A percentile compares a stretch with the other conserved stretches of the same genome.
These are phyloP conservation scores for Timandra comae DNA, from an alignment of 2,888 invertebrate genomes.

Conservation along the genomic window DNA sequence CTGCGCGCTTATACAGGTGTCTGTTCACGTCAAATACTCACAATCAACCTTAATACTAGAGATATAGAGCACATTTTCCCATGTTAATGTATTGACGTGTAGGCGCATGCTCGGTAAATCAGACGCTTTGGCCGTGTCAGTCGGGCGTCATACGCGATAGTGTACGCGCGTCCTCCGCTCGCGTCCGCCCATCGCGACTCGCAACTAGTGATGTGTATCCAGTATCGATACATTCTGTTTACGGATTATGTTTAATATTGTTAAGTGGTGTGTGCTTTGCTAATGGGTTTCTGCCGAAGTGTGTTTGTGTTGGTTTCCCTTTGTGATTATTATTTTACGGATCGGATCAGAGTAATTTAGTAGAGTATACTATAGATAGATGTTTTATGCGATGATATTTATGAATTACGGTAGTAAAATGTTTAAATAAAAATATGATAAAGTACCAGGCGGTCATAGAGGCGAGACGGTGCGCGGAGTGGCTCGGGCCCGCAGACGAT, in stretches of 20 bases:
- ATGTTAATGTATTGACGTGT: constrained; percentile 5
- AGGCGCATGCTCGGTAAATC: constrained; percentile 36
- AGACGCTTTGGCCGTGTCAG: constrained; percentile 50
- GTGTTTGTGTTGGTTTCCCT: constrained; percentile 2
- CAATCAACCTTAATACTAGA: no score
- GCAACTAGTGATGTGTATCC: constrained; percentile 10
- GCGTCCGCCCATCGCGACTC: constrained; percentile 7
- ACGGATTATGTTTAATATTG: constrained; percentile 25
- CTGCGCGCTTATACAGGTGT: constrained; percentile 64
- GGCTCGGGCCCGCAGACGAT: constrained; percentile 4
- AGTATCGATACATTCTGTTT: constrained; percentile 6
- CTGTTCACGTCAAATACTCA: no score
- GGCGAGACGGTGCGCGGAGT: constrained; percentile 7
- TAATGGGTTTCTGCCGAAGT: constrained; percentile 20
- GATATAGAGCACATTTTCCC: constrained; percentile 29
- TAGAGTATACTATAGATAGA: no score
- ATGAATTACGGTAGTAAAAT: constrained; percentile 1
- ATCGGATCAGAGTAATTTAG: no score
- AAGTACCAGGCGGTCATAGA: constrained; percentile 9
- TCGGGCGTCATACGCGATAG: constrained; percentile 41
- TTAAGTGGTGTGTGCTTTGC: constrained; percentile 45
- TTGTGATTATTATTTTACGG: no score
- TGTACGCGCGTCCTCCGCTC: constrained; percentile 27
- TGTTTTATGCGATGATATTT: no score
- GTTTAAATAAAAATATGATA: no score